Evolutionary conservation across 2,113 vertebrate genomes (phyloP).

Genomic region (Sinosuthora webbiana): DNA sequence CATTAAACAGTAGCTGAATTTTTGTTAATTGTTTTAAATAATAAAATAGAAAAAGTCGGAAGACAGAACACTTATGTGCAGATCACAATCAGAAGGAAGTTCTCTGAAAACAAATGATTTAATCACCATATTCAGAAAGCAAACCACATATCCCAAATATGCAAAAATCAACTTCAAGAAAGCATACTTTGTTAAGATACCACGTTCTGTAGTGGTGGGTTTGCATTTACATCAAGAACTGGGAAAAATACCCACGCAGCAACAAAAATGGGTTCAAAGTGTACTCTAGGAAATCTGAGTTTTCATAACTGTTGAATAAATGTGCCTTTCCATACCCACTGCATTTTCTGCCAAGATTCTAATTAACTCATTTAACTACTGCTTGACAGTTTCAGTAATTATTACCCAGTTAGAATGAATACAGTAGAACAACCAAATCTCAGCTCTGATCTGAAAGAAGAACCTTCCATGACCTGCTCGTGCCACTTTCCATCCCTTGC

Average conservation of each 20-base stretch:
- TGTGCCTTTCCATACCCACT: slow-evolving; percentile 1
- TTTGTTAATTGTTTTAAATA: not conserved
- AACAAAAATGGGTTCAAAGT: slow-evolving; percentile 25
- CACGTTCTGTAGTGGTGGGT: not conserved
- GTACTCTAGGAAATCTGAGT: not conserved
- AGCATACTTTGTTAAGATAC: not conserved
- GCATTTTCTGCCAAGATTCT: slow-evolving; percentile 28
- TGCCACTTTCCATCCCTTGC: not conserved
- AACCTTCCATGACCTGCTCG: not conserved
- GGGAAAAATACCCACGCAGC: not conserved
- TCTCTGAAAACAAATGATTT: not conserved
- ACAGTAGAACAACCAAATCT: not conserved
- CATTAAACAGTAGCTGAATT: not conserved
- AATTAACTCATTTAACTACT: slow-evolving; percentile 35
- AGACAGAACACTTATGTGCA: not conserved
- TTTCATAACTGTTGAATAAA: slow-evolving; percentile 29
- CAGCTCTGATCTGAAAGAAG: not conserved
- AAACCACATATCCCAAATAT: not conserved
- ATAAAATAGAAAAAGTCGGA: not conserved
- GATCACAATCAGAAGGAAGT: not conserved
- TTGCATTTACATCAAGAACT: slow-evolving; percentile 41
- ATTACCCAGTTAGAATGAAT: slow-evolving; percentile 21
- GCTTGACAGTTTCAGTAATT: slow-evolving; percentile 33
- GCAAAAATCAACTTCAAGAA: not conserved
- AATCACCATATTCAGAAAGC: not conserved